Evolutionary conservation across 23 tunicate species (phyloP).

Genomic region (Trididemnum nubilum): DNA sequence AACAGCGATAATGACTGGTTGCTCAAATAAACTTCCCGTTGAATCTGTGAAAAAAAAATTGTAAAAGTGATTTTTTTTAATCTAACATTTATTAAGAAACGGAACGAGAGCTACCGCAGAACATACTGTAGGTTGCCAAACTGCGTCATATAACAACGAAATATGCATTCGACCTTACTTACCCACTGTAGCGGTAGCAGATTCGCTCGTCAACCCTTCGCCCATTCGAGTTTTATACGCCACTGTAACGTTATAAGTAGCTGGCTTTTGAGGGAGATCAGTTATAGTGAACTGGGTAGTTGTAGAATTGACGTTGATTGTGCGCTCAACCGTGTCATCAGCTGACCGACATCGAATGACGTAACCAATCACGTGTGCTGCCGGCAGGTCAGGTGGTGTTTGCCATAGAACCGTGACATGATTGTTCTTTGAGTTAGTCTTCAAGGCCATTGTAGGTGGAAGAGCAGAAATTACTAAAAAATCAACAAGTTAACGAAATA

Average conservation of each 20-base stretch:
- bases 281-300: background rate
- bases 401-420: constrained; percentile 44
- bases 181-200: too few relatives aligned
- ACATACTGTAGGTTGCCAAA: too few relatives aligned
- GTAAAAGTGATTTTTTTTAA: too few relatives aligned
- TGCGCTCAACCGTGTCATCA: constrained; percentile 10
- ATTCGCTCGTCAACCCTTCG: constrained; percentile 71
- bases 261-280: constrained; percentile 26
- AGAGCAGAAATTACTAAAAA: constrained; percentile 35
- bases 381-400: constrained; percentile 40
- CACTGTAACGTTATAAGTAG: constrained; percentile 35
- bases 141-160: too few relatives aligned
- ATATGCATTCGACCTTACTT: too few relatives aligned
- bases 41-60: background rate
- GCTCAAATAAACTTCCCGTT: background rate
- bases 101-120: too few relatives aligned
- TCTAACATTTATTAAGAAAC: too few relatives aligned
- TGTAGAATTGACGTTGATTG: constrained; percentile 19
- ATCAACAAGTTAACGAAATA: constrained; percentile 3
- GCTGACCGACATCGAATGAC: constrained; percentile 37
- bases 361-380: constrained; percentile 52
- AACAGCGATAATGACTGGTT: constrained; percentile 64
- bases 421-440: constrained; percentile 4
- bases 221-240: constrained; percentile 63
- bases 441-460: constrained; percentile 26